Conservation (phyloP, 2,113 vertebrate species). For the Erinaceus europaeus region DNA sequence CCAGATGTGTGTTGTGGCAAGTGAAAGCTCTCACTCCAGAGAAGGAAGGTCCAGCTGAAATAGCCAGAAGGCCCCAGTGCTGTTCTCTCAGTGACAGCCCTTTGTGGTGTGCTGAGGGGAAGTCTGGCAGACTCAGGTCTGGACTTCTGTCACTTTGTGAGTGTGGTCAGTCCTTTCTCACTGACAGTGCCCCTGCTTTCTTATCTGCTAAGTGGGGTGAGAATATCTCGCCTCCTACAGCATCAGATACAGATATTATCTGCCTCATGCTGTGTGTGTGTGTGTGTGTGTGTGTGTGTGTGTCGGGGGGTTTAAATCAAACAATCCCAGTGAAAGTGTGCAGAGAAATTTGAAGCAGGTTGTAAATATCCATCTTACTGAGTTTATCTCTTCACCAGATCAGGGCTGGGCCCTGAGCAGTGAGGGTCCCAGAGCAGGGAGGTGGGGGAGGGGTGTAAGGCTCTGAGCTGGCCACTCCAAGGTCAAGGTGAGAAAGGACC, state of each 20-base stretch:
- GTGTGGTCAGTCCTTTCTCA: background rate
- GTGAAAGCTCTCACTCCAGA: too few species aligned
- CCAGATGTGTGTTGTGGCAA: too few species aligned
- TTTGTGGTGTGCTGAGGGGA: background rate
- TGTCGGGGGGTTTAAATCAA: too few species aligned
- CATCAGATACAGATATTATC: too few species aligned
- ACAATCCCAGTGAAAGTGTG: too few species aligned
- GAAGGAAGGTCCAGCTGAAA: background rate
- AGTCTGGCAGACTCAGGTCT: background rate
- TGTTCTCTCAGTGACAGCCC: background rate
- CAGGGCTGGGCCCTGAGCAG: background rate
- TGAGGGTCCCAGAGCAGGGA: background rate
- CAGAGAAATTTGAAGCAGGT: background rate
- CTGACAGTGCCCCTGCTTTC: background rate
- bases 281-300: too few species aligned
- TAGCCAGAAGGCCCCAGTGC: background rate
- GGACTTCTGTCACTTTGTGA: background rate
- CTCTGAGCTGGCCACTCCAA: background rate
- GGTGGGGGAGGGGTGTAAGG: fast-evolving
- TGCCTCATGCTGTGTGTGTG: too few species aligned
- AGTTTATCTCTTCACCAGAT: background rate
- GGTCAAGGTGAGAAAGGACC: background rate
- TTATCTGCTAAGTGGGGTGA: background rate
- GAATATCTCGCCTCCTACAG: too few species aligned
- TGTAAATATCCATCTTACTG: background rate